phyloP scores from a whole-genome alignment of 2,888 invertebrate species.

The Dendrolimus houi region DNA sequence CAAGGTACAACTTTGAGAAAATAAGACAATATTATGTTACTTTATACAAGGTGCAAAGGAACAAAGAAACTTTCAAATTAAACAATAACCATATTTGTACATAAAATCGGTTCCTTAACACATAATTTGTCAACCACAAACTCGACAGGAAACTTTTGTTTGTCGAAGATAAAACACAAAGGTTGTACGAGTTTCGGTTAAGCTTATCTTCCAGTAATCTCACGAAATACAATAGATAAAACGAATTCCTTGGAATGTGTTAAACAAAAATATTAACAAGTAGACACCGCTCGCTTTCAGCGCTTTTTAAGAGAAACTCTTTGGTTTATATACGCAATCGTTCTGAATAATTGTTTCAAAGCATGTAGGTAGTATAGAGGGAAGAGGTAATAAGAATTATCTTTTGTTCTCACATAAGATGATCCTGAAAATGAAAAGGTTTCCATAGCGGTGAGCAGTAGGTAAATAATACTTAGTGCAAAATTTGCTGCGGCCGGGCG shows the following conservation, averaged over 20 bases:
- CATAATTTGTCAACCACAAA: slow-evolving; percentile 37
- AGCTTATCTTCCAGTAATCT: slow-evolving; percentile 58
- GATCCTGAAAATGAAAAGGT: too few relatives aligned
- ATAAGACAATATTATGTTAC: too few relatives aligned
- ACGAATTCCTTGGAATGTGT: slow-evolving; percentile 63
- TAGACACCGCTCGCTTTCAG: slow-evolving; percentile 24
- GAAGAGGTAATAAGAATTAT: too few relatives aligned
- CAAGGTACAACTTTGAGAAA: too few relatives aligned
- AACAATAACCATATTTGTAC: neutral
- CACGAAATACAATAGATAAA: slow-evolving; percentile 48
- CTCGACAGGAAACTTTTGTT: slow-evolving; percentile 67
- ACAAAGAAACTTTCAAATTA: neutral
- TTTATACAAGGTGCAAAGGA: neutral
- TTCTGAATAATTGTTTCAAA: too few relatives aligned
- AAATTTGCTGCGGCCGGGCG: too few relatives aligned
- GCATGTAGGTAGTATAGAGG: too few relatives aligned
- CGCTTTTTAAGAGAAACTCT: too few relatives aligned
- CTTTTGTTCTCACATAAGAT: too few relatives aligned
- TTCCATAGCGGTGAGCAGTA: too few relatives aligned
- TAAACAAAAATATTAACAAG: slow-evolving; percentile 51
- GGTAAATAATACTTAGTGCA: too few relatives aligned
- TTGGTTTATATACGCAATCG: too few relatives aligned
- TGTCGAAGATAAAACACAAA: slow-evolving; percentile 69
- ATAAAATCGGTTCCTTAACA: slow-evolving; percentile 18
- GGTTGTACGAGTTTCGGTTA: slow-evolving; percentile 49